These are phyloP conservation scores for Aplodontia rufa DNA, from an alignment of 2,113 vertebrate genomes.

Conservation along the genomic window DNA sequence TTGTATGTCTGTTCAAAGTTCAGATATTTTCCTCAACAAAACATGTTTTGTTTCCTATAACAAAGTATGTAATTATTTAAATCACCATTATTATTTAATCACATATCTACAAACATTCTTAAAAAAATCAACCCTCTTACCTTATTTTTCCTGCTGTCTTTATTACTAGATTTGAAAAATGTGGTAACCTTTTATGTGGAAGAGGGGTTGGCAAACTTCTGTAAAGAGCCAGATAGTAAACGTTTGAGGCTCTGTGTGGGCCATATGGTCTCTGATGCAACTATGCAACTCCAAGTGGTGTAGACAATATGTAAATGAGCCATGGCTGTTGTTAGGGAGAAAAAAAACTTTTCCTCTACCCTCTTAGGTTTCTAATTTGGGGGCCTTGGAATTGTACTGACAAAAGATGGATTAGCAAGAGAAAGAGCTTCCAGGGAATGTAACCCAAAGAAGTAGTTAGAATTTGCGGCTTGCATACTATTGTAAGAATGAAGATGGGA, in stretches of 20 bases:
- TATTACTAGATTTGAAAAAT: constrained; percentile 33
- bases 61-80: neutral
- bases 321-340: neutral
- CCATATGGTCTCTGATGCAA: neutral
- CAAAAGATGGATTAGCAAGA: neutral
- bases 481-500: neutral
- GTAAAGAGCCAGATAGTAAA: constrained; percentile 21
- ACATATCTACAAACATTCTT: neutral
- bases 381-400: neutral
- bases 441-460: neutral
- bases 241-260: neutral
- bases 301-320: neutral
- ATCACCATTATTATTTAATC: constrained; percentile 19
- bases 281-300: neutral
- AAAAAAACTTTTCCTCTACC: neutral
- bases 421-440: neutral
- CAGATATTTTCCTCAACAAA: constrained; percentile 32
- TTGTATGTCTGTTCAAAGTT: constrained; percentile 35
- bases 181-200: constrained; percentile 11
- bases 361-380: neutral
- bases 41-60: neutral
- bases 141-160: constrained; percentile 29
- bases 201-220: neutral
- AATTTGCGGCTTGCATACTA: neutral
- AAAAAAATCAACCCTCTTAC: neutral